Base-by-base conservation (phyloP, 23 tunicate genomes). In the Ascidia mentula region DNA sequence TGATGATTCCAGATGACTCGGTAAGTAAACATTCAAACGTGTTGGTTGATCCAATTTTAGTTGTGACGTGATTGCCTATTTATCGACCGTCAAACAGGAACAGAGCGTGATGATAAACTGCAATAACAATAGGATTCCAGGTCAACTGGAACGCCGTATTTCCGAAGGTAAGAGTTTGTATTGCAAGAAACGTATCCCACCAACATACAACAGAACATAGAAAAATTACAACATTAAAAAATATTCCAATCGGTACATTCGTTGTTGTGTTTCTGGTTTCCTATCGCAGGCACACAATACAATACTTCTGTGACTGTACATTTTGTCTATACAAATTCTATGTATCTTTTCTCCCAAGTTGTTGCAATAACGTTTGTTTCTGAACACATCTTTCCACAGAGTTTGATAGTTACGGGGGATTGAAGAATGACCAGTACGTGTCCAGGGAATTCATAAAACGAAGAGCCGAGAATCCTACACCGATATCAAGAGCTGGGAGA, bases 371-470 rank as follows among this genome's bases (percentile, higher is more conserved):
- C n/a, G n/a, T n/a, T n/a, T n/a, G n/a, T n/a, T n/a, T n/a, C n/a
- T n/a, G n/a, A n/a, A n/a, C n/a, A n/a, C 20, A 6, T 6, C 34
- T 31, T 32, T 60, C 38, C 32, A 24, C 78, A 76, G 88, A 84
- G 36, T 84, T 74, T 69, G 82, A 84, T 76, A 74, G 39, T 46
- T 84, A 74, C 65, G 60, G 77, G 18, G 78, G 38, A 31, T 65
- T 82, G 2, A 76, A 69, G 40, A 84, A 84, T 36, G 88, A 76
- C 22, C 80, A 69, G n/a, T 84, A 84, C 74, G 45, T 76, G 24
- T 84, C 88, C 15, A 36, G 88, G 31, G 72, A 69, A 69, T 60
- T 33, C 45, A 76, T 84, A 17, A 84, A 84, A 61, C 30, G 74
- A 40, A 46, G 45, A 65, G 78, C 88, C 6, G 77, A 81, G 24